Conservation (phyloP, 2,113 vertebrate species). For the Capreolus pygargus region DNA sequence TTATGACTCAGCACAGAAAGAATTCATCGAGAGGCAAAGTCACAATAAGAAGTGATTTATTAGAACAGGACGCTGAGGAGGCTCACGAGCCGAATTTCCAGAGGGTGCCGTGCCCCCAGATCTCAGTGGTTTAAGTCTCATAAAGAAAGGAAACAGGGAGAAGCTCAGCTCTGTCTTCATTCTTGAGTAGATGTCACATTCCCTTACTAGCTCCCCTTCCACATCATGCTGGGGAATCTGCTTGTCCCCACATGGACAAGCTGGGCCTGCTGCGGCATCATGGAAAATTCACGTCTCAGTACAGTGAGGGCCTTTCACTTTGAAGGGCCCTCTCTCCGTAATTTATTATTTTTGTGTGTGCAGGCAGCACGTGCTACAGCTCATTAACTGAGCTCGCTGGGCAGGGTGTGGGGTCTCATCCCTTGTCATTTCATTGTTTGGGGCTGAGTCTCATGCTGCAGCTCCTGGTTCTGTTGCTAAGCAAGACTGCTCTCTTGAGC, state of each 20-base stretch:
- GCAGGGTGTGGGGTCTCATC: background rate
- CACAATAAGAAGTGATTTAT: background rate
- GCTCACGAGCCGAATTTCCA: background rate
- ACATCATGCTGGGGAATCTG: background rate
- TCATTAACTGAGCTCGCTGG: background rate
- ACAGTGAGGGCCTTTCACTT: background rate
- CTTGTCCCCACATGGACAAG: background rate
- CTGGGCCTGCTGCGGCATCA: background rate
- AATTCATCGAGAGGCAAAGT: background rate
- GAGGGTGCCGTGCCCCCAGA: background rate
- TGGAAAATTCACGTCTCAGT: background rate
- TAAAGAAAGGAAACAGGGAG: background rate
- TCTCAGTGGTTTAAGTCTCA: background rate
- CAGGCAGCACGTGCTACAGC: background rate
- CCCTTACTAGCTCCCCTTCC: background rate
- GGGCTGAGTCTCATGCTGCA: background rate
- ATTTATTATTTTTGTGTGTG: background rate
- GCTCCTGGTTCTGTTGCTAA: background rate
- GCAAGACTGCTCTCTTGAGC: background rate
- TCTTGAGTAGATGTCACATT: rapidly evolving
- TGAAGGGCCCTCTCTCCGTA: background rate
- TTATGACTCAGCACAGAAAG: background rate
- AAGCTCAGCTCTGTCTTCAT: background rate
- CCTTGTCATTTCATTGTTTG: rapidly evolving
- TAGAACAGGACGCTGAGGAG: background rate